Base-by-base conservation (phyloP, 2,888 invertebrate genomes). In the Gastrophysa polygoni region DNA sequence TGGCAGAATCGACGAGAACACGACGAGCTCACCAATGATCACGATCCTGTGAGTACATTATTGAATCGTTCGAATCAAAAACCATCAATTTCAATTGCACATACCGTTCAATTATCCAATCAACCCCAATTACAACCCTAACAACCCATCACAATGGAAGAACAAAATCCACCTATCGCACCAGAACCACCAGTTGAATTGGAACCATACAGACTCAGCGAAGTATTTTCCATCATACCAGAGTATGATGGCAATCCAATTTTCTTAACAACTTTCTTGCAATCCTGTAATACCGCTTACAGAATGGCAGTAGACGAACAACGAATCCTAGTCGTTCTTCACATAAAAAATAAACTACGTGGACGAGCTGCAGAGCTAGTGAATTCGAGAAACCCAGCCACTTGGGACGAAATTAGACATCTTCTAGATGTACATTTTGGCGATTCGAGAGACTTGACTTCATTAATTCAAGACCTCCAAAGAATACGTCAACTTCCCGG, bases 371-470 rank as follows among this genome's bases (percentile, higher is more conserved):
- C 29, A 32, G 29, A 32, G 10, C 29, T 32, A 32, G 29, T 32
- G 29, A 32, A 32, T 32, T 59, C 63, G 16, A 50, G 60, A 38
- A 60, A 63, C n/a, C 59, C 57, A 17, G 7, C 4, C 8, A 32
- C 43, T 8, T 59, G 43, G 16, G 21, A 21, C 1, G 59, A 59
- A 55, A 63, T 63, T 10, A 61, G 51, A 43, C 48, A 64, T n/a
- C 24, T 60, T 16, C 28, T 63, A n/a, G 47, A 21, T 48, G 3
- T 17, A n/a, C 47, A 60, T 48, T 57, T 57, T 24, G 62, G 58
- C 21, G 51, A 51, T 51, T 29, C 34, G 5, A 18, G 18, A 32
- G 51, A 51, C 14, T 38, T 51, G 5, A 51, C 20, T 14, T 51
- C 51, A 2, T 20, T 38, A 1, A 51, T 51, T 2, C 34, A 51